Evolutionary conservation across 92 coral and sea anemone genomes (phyloP).

Genomic region (Palythoa heliodiscus): DNA sequence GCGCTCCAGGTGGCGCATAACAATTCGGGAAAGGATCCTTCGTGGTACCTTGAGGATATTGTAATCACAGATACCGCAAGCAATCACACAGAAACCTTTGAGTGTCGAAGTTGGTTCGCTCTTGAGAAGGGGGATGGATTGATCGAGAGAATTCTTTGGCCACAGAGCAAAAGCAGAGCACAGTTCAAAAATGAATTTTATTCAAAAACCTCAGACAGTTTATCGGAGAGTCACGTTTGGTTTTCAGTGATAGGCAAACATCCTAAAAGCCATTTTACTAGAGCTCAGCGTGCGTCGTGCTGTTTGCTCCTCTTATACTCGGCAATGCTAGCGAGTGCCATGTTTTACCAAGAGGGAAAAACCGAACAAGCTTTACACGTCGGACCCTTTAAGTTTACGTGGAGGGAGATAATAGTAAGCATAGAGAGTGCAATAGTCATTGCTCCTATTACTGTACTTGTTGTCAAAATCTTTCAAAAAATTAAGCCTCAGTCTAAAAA

Average conservation of each 20-base stretch:
- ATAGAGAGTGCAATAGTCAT: slow-evolving; percentile 43
- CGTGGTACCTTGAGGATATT: slow-evolving; percentile 53
- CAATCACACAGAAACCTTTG: slow-evolving; percentile 10
- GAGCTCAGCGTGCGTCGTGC: slow-evolving; percentile 52
- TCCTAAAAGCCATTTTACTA: slow-evolving; percentile 44
- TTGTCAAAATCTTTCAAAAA: slow-evolving; percentile 47
- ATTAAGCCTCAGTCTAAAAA: slow-evolving; percentile 15
- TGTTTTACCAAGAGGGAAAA: slow-evolving; percentile 47
- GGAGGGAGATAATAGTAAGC: slow-evolving; percentile 46
- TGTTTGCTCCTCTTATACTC: slow-evolving; percentile 43
- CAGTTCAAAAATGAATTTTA: slow-evolving; percentile 39
- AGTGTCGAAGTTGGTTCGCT: slow-evolving; percentile 54
- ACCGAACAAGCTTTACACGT: slow-evolving; percentile 34
- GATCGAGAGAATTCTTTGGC: slow-evolving; percentile 29
- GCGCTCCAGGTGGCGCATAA: slow-evolving; percentile 53
- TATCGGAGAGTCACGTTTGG: slow-evolving; percentile 58
- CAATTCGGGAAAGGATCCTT: slow-evolving; percentile 42
- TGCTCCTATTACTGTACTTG: slow-evolving; percentile 37
- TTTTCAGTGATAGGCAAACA: slow-evolving; percentile 53
- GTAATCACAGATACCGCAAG: slow-evolving; percentile 12
- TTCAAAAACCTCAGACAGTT: slow-evolving; percentile 19
- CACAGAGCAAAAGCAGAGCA: background rate
- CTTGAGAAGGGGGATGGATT: slow-evolving; percentile 57
- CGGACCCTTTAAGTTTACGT: slow-evolving; percentile 54
- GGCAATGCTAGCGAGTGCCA: slow-evolving; percentile 56